Evolutionary conservation across 2,113 vertebrate species (phyloP).

Genomic region (Xerus inauris): DNA sequence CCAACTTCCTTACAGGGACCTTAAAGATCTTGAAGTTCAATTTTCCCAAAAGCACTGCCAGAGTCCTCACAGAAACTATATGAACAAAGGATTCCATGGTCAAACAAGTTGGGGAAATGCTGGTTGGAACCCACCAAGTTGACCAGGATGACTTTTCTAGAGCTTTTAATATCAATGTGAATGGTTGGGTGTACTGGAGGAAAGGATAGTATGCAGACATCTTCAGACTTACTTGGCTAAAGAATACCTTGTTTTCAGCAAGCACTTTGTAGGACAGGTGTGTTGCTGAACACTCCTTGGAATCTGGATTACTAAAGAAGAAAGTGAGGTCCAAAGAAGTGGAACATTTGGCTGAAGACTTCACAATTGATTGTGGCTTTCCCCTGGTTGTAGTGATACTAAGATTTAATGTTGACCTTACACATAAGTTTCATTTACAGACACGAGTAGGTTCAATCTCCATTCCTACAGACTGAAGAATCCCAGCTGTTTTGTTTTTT

Average conservation of each 20-base stretch:
- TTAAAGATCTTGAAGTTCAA: background rate
- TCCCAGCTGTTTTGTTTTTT: background rate
- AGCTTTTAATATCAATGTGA: conserved; percentile 15
- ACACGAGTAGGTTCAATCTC: background rate
- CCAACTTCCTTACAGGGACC: background rate
- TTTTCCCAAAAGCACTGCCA: background rate
- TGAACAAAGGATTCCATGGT: background rate
- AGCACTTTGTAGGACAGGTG: background rate
- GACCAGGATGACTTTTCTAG: conserved; percentile 5
- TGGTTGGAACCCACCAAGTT: background rate
- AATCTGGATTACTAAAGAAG: background rate
- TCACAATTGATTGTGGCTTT: background rate
- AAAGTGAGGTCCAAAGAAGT: background rate
- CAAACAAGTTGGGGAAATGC: background rate
- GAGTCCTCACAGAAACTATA: background rate
- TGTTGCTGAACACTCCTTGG: background rate
- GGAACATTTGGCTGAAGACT: background rate
- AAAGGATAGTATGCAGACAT: background rate
- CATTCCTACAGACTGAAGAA: background rate
- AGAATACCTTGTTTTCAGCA: background rate
- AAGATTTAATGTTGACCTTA: background rate
- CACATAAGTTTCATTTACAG: background rate
- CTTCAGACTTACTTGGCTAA: background rate
- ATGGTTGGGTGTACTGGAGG: background rate
- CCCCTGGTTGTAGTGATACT: background rate